phyloP scores from a whole-genome alignment of 2,113 vertebrate genomes.

The Campylomormyrus numenius region DNA sequence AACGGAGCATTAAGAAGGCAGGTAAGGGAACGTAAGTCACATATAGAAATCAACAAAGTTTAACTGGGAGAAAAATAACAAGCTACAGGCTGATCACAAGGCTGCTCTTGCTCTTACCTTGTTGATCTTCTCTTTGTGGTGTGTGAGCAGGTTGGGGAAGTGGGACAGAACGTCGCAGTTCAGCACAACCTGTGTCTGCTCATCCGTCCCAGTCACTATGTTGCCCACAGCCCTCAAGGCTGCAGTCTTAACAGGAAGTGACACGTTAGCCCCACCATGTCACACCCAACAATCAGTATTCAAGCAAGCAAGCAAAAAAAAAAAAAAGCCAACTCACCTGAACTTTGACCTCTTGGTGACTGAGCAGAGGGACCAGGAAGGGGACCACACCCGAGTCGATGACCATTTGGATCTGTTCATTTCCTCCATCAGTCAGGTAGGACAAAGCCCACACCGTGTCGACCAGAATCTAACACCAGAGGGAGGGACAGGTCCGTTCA shows the following conservation, averaged over 20 bases:
- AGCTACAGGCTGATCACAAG: neutral
- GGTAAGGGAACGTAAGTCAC: neutral
- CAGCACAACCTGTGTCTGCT: slow-evolving; percentile 97
- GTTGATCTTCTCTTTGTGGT: slow-evolving; percentile 99
- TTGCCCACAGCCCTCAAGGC: slow-evolving; percentile 96
- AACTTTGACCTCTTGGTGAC: slow-evolving; percentile 99
- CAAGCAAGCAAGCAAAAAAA: neutral
- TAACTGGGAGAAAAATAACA: neutral
- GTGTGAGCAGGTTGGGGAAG: slow-evolving; percentile 92
- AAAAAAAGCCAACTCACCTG: slow-evolving; percentile 66
- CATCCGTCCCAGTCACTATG: slow-evolving; percentile 96
- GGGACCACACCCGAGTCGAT: slow-evolving; percentile 97
- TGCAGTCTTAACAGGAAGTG: slow-evolving; percentile 70
- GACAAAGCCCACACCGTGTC: slow-evolving; percentile 99
- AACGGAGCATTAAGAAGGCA: neutral
- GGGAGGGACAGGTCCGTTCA: neutral
- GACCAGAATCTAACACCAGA: slow-evolving; percentile 78
- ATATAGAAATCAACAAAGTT: neutral
- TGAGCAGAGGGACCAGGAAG: slow-evolving; percentile 94
- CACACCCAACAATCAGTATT: neutral
- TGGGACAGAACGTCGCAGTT: slow-evolving; percentile 97
- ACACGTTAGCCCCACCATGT: neutral
- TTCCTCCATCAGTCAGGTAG: slow-evolving; percentile 95
- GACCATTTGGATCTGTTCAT: slow-evolving; percentile 99
- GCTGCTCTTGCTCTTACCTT: slow-evolving; percentile 65